phyloP scores from a whole-genome alignment of 2,797 vertebrate species.

The Premnoplex brunnescens region DNA sequence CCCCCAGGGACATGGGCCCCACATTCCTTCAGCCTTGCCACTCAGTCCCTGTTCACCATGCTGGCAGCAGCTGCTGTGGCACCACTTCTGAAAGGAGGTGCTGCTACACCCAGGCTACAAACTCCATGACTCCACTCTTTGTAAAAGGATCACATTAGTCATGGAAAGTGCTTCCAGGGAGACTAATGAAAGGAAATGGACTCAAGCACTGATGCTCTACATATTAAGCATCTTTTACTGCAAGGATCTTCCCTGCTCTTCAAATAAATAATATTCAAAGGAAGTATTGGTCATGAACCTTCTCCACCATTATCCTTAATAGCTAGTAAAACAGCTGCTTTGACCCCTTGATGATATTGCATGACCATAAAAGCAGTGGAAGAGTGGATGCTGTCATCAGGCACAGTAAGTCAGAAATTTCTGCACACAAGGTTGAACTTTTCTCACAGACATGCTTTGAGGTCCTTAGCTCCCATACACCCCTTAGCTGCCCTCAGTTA shows the following conservation, averaged over 20 bases:
- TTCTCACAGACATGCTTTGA: neutral
- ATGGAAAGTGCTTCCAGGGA: neutral
- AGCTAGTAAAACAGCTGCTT: neutral
- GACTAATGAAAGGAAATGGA: constrained; percentile 35
- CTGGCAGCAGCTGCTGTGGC: neutral
- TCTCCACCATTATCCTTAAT: neutral
- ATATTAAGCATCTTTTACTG: neutral
- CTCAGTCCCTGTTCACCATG: rapidly evolving
- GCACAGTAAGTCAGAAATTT: neutral
- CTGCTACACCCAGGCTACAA: neutral
- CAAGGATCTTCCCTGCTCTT: neutral
- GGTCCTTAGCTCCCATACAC: neutral
- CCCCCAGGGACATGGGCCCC: neutral
- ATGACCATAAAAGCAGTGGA: neutral
- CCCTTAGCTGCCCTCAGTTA: neutral
- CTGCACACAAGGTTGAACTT: neutral
- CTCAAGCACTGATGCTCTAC: neutral
- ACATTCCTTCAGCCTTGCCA: neutral
- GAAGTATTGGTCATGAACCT: neutral
- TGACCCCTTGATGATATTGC: neutral
- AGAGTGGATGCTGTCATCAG: neutral
- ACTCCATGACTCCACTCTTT: neutral
- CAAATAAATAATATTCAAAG: constrained; percentile 18
- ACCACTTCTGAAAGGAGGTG: neutral
- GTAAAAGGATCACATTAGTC: neutral